phyloP scores from a whole-genome alignment of 53 echinoderm and acorn worm genomes.

The Zoroaster sp. region DNA sequence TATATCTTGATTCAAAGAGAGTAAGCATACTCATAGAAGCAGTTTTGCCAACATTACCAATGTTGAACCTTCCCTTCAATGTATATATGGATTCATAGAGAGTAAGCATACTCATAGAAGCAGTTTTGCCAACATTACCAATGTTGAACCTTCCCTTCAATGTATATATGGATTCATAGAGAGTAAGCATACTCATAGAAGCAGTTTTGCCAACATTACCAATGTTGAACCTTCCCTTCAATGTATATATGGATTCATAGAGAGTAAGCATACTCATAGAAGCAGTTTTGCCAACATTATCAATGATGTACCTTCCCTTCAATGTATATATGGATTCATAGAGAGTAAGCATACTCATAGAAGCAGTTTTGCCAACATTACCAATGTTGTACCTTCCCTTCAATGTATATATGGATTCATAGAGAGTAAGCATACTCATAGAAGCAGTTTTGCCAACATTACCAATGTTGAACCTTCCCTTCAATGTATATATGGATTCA shows the following conservation, averaged over 20 bases:
- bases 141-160: too few species aligned
- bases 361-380: not conserved
- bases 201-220: not conserved
- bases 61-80: too few species aligned
- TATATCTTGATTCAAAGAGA: not conserved
- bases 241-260: not conserved
- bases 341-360: not conserved
- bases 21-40: not conserved
- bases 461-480: not conserved
- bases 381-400: not conserved
- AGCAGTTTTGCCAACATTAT: not conserved
- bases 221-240: too few species aligned
- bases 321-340: not conserved
- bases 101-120: not conserved
- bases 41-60: not conserved
- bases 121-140: not conserved
- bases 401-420: not conserved
- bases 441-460: not conserved
- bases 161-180: not conserved
- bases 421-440: not conserved
- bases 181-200: not conserved
- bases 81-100: not conserved
- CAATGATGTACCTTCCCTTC: not conserved
- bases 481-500: not conserved
- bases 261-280: not conserved